Percentiles rank a stretch among this genome's conserved stretches.
These are phyloP conservation scores for Electrona antarctica DNA, from an alignment of 2,113 vertebrate genomes.

Conservation along the genomic window DNA sequence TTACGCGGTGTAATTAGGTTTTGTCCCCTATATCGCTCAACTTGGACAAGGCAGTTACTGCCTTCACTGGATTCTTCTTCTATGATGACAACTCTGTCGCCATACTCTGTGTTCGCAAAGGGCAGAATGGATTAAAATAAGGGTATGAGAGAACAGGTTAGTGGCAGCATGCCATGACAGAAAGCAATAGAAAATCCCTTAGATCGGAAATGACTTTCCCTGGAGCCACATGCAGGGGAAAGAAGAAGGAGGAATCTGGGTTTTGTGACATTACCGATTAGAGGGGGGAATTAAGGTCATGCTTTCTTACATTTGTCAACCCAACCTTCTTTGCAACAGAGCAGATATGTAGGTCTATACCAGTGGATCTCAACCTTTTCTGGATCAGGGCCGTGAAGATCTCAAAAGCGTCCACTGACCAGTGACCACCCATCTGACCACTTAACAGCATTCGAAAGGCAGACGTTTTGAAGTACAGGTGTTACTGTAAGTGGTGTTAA, in stretches of 20 bases:
- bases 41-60: constrained; percentile 31
- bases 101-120: constrained; percentile 38
- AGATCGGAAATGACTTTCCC: constrained; percentile 50
- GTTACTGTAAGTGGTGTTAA: no score
- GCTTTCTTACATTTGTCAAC: constrained; percentile 55
- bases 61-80: constrained; percentile 2
- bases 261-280: constrained; percentile 28
- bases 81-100: constrained; percentile 34
- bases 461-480: no score
- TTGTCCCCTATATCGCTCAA: constrained; percentile 7
- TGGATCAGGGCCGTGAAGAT: no score
- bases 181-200: constrained; percentile 52
- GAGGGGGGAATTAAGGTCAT: constrained; percentile 54
- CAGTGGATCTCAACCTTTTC: not conserved
- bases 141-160: constrained; percentile 45
- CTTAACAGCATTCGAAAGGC: no score
- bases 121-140: constrained; percentile 33
- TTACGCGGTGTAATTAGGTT: constrained; percentile 5
- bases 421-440: no score
- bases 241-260: constrained; percentile 43
- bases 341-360: constrained; percentile 38
- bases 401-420: no score
- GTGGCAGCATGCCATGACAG: constrained; percentile 64
- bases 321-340: constrained; percentile 47
- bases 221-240: constrained; percentile 64